These are phyloP conservation scores for Tachina fera DNA, from an alignment of 2,888 invertebrate genomes.

Conservation along the genomic window DNA sequence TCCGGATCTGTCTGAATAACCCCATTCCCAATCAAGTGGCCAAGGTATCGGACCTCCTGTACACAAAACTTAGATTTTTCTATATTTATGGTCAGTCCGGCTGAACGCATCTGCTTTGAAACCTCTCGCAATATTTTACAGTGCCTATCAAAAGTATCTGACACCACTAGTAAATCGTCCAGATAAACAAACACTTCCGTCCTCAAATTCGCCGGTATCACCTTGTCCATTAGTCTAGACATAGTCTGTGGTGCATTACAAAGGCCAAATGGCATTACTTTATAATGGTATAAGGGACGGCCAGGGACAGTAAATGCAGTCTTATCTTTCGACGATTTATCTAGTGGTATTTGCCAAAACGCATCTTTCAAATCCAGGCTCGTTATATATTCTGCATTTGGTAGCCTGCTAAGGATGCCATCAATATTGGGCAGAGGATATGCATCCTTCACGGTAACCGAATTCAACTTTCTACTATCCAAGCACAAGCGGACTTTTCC, in stretches of 20 bases:
- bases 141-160: constrained; percentile 29
- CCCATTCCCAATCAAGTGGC: neutral
- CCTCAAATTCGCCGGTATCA: constrained; percentile 29
- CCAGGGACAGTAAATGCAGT: constrained; percentile 60
- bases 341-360: constrained; percentile 43
- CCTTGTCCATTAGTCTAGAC: constrained; percentile 2
- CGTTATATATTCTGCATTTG: constrained; percentile 53
- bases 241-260: neutral
- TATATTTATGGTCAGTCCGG: constrained; percentile 32
- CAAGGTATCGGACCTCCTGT: constrained; percentile 28
- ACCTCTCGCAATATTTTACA: constrained; percentile 24
- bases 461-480: no score
- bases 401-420: constrained; percentile 57
- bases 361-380: neutral
- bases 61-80: constrained; percentile 47
- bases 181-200: constrained; percentile 9
- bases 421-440: constrained; percentile 60
- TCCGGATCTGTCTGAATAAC: neutral
- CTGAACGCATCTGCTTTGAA: constrained; percentile 26
- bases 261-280: neutral
- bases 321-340: constrained; percentile 19
- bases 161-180: neutral
- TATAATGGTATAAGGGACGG: neutral
- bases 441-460: constrained; percentile 37
- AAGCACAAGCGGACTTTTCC: no score